Conservation (phyloP, 2,888 invertebrate species). For the Apamea sordens region DNA sequence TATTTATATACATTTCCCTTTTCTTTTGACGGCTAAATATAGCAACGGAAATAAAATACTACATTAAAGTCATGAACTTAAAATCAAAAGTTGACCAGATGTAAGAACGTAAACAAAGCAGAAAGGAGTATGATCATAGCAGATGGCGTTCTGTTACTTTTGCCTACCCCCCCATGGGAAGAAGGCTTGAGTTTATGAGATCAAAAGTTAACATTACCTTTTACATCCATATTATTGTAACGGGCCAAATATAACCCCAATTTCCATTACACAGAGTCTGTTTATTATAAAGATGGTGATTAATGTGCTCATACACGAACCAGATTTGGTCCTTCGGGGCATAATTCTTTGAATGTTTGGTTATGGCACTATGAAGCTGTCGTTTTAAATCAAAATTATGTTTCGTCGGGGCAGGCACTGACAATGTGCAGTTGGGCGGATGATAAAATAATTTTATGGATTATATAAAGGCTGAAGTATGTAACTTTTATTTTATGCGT, state of each 20-base stretch:
- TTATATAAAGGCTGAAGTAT: conserved; percentile 5
- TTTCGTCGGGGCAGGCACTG: conserved; percentile 39
- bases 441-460: conserved; percentile 46
- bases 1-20: conserved; percentile 17
- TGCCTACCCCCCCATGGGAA: background rate
- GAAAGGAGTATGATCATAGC: background rate
- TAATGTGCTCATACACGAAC: conserved; percentile 54
- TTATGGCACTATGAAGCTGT: conserved; percentile 49
- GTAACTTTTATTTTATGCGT: background rate
- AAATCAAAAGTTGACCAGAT: conserved; percentile 24
- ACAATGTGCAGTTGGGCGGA: conserved; percentile 30
- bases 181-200: background rate
- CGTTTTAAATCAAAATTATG: conserved; percentile 69
- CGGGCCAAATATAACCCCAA: conserved; percentile 44
- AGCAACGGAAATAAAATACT: conserved; percentile 18
- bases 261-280: conserved; percentile 58
- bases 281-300: conserved; percentile 63
- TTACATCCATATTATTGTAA: conserved; percentile 26
- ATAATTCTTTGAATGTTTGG: conserved; percentile 61
- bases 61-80: conserved; percentile 29
- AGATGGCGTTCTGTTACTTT: background rate
- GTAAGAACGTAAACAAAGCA: background rate
- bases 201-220: conserved; percentile 35
- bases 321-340: conserved; percentile 58
- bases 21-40: conserved; percentile 20